phyloP scores from a whole-genome alignment of 2,113 vertebrate genomes.

The Arenaria interpres region DNA sequence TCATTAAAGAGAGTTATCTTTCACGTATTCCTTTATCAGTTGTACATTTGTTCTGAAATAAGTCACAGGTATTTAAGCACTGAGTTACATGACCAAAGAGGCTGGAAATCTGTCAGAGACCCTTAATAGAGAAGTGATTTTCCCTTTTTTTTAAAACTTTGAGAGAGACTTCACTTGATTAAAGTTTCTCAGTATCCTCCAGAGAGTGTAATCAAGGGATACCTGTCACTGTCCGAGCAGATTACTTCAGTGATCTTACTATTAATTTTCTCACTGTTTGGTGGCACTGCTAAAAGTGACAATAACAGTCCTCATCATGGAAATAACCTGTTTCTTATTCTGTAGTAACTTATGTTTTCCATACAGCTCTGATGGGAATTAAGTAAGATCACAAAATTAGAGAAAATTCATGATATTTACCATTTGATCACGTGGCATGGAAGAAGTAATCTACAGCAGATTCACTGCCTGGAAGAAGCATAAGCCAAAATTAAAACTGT shows the following conservation, averaged over 20 bases:
- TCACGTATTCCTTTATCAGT: neutral
- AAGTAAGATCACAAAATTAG: neutral
- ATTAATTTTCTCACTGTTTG: neutral
- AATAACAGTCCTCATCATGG: neutral
- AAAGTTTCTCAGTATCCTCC: neutral
- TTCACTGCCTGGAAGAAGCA: neutral
- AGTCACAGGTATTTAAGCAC: neutral
- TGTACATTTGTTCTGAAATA: neutral
- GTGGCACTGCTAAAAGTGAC: neutral
- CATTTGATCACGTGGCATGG: neutral
- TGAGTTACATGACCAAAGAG: neutral
- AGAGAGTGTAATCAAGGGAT: neutral
- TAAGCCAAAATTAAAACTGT: neutral
- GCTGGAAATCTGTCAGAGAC: neutral
- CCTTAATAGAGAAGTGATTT: neutral
- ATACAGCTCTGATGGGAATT: neutral
- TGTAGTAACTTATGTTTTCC: neutral
- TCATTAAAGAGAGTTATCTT: conserved; percentile 11
- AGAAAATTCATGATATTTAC: neutral
- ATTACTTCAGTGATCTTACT: neutral
- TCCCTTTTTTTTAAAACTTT: neutral
- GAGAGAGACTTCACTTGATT: neutral
- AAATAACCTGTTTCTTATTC: neutral
- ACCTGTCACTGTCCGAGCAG: neutral
- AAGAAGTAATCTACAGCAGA: neutral